These are phyloP conservation scores for Steinernema hermaphroditum DNA, from an alignment of 2,888 invertebrate species.

Conservation along the genomic window DNA sequence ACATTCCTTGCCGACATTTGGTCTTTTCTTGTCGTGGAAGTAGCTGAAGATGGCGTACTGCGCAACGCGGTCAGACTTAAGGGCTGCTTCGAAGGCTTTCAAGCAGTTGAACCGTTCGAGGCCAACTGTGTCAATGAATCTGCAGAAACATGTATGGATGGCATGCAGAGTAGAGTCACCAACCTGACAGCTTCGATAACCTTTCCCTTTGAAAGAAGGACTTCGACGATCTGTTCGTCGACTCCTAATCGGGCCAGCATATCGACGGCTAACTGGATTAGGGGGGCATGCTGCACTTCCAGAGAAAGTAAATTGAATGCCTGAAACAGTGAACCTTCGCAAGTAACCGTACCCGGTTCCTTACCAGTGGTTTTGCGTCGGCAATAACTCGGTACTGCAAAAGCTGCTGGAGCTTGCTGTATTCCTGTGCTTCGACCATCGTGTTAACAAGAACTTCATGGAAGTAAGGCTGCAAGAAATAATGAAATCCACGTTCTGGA, in stretches of 20 bases:
- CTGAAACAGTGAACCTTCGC: constrained; percentile 28
- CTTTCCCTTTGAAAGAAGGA: constrained; percentile 36
- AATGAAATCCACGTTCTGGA: too few species aligned
- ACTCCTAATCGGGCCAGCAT: constrained; percentile 42
- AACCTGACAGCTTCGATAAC: constrained; percentile 38
- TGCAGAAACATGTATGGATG: too few species aligned
- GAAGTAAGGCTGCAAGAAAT: constrained; percentile 39
- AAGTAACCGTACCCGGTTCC: background rate
- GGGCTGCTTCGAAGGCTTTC: background rate
- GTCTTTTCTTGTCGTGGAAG: constrained; percentile 13
- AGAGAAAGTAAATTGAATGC: constrained; percentile 41
- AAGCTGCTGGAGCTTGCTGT: constrained; percentile 45
- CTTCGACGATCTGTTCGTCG: constrained; percentile 40
- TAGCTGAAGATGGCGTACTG: background rate
- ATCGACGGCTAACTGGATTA: constrained; percentile 43
- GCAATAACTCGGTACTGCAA: constrained; percentile 52
- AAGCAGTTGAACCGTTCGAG: background rate
- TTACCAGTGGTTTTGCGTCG: constrained; percentile 49
- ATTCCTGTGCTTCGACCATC: constrained; percentile 49
- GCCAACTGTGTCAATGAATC: constrained; percentile 1
- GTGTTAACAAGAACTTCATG: constrained; percentile 43
- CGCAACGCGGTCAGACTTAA: background rate
- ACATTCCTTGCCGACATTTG: constrained; percentile 5
- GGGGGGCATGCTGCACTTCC: constrained; percentile 32
- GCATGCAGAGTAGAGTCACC: too few species aligned